Evolutionary conservation across 2,888 invertebrate genomes (phyloP).

Genomic region (Microplitis deprimator): DNA sequence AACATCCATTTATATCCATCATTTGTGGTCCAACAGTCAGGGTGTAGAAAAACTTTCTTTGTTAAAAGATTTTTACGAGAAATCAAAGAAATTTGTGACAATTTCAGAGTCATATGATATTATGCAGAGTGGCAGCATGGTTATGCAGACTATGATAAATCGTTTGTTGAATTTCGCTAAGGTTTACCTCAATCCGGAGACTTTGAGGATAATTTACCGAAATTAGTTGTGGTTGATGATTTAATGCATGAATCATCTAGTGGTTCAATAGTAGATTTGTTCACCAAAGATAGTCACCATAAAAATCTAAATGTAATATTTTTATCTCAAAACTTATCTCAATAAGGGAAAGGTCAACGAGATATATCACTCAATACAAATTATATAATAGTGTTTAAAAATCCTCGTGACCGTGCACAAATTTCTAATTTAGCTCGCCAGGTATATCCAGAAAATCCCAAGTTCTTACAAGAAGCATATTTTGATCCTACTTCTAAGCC

Average conservation of each 20-base stretch:
- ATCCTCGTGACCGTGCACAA: slow-evolving; percentile 44
- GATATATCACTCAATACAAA: slow-evolving; percentile 43
- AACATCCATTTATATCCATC: slow-evolving; percentile 38
- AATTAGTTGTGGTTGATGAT: slow-evolving; percentile 32
- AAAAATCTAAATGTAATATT: slow-evolving; percentile 44
- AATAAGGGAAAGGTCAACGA: slow-evolving; percentile 30
- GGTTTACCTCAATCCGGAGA: slow-evolving; percentile 36
- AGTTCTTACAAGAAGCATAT: slow-evolving; percentile 47
- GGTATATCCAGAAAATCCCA: slow-evolving; percentile 43
- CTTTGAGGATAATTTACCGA: slow-evolving; percentile 23
- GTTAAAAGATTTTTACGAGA: slow-evolving; percentile 21
- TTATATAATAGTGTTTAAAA: slow-evolving; percentile 46
- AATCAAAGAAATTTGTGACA: slow-evolving; percentile 13
- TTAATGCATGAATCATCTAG: slow-evolving; percentile 27
- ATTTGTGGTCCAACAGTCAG: slow-evolving; percentile 27
- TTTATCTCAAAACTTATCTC: slow-evolving; percentile 31
- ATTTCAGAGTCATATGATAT: slow-evolving; percentile 40
- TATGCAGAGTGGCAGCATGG: slow-evolving; percentile 43
- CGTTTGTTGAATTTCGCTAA: slow-evolving; percentile 37
- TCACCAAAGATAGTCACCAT: slow-evolving; percentile 36
- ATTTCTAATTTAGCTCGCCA: slow-evolving; percentile 42
- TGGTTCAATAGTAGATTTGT: slow-evolving; percentile 21
- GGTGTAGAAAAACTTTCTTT: slow-evolving; percentile 24
- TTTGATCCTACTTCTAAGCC: slow-evolving; percentile 30
- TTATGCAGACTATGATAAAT: too few species aligned